These are phyloP conservation scores for Episyrphus balteatus DNA, from an alignment of 1,140 invertebrate species.

Conservation along the genomic window DNA sequence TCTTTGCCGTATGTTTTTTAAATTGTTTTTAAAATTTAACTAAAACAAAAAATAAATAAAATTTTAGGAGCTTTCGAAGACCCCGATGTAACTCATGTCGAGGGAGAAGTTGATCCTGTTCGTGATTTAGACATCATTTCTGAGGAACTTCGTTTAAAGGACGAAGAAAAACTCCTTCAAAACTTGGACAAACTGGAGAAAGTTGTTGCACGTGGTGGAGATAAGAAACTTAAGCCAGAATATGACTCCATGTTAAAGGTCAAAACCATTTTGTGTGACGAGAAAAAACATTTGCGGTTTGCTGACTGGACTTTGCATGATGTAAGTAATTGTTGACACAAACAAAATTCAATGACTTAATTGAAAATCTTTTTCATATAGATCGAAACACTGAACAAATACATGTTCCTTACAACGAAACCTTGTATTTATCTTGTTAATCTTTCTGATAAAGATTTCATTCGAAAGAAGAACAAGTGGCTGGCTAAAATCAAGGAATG, in stretches of 20 bases:
- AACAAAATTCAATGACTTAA: not conserved
- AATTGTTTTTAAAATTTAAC: not conserved
- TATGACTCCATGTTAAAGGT: constrained; percentile 83
- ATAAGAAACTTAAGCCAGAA: constrained; percentile 94
- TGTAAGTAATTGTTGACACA: constrained; percentile 47
- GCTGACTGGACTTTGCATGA: constrained; percentile 88
- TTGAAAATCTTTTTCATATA: constrained; percentile 34
- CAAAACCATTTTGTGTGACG: constrained; percentile 70
- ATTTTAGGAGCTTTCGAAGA: constrained; percentile 89
- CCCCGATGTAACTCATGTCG: constrained; percentile 95
- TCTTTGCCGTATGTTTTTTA: constrained; percentile 72
- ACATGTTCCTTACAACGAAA: constrained; percentile 96
- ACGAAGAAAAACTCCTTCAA: constrained; percentile 72
- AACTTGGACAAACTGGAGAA: constrained; percentile 82
- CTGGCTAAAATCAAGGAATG: constrained; percentile 97
- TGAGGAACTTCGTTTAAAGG: constrained; percentile 91
- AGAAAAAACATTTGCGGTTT: constrained; percentile 89
- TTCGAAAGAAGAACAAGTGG: constrained; percentile 99
- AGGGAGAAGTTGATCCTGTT: constrained; percentile 95
- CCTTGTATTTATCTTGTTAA: constrained; percentile 97
- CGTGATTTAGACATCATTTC: constrained; percentile 94
- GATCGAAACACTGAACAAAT: constrained; percentile 95
- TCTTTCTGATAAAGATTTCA: constrained; percentile 96
- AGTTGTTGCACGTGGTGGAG: constrained; percentile 75
- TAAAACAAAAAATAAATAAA: constrained; percentile 4